These are phyloP conservation scores for Phrynocephalus guinanensis DNA, from an alignment of 2,797 vertebrate species.

Conservation along the genomic window DNA sequence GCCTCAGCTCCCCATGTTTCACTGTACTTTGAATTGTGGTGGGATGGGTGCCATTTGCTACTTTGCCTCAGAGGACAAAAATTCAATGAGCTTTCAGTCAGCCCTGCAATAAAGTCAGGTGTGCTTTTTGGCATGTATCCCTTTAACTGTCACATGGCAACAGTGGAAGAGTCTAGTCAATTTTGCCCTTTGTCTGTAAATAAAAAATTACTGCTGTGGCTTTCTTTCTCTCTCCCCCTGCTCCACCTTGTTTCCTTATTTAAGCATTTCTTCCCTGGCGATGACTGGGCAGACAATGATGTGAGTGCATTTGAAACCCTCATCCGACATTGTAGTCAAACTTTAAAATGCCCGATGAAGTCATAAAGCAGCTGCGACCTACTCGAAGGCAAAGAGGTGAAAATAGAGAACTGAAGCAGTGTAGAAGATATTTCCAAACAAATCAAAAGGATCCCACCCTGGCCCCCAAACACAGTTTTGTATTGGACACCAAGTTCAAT, in stretches of 20 bases:
- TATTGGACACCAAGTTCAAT: constrained; percentile 34
- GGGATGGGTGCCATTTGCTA: not conserved
- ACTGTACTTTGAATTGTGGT: not conserved
- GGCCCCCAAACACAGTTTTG: not conserved
- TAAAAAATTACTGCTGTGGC: not conserved
- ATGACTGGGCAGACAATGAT: not conserved
- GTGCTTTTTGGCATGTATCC: not conserved
- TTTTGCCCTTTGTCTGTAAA: constrained; percentile 21
- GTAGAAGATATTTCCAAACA: constrained; percentile 27
- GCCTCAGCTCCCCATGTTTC: not conserved
- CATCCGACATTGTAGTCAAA: not conserved
- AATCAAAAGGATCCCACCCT: not conserved
- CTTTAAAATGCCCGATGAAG: constrained; percentile 48
- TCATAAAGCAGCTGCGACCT: not conserved
- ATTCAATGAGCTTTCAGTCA: not conserved
- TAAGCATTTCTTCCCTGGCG: not conserved
- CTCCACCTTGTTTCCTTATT: constrained; percentile 18
- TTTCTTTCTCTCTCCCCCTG: not conserved
- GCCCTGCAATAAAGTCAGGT: not conserved
- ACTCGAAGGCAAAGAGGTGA: constrained; percentile 41
- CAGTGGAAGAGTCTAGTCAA: not conserved
- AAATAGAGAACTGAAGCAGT: not conserved
- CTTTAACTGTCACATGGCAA: not conserved
- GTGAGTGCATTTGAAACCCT: not conserved
- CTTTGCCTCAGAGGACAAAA: not conserved